These are phyloP conservation scores for Habroteleia sp. DNA, from an alignment of 2,888 invertebrate species.

Conservation along the genomic window DNA sequence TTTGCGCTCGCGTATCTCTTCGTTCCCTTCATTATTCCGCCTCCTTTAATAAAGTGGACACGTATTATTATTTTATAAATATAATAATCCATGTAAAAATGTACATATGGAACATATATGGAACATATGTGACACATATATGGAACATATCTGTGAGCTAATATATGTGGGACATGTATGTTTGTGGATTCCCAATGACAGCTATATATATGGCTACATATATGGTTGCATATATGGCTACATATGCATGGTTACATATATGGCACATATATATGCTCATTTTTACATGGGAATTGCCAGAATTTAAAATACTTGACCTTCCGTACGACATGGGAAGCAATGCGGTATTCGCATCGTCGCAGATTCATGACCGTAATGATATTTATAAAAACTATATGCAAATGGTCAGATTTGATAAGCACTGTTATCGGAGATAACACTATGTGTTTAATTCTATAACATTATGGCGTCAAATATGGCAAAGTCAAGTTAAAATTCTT, in stretches of 20 bases:
- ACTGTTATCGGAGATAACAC: conserved; percentile 53
- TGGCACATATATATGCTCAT: no score
- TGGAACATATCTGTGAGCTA: no score
- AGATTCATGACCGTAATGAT: conserved; percentile 54
- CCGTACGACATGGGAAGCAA: conserved; percentile 57
- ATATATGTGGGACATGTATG: no score
- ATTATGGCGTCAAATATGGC: conserved; percentile 56
- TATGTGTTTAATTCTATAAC: conserved; percentile 48
- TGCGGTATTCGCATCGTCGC: conserved; percentile 56
- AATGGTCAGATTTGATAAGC: conserved; percentile 61
- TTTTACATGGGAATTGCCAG: no score
- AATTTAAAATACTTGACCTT: conserved; percentile 53
- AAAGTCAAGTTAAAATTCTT: conserved; percentile 51
- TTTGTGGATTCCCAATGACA: no score
- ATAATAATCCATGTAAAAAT: no score
- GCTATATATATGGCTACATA: no score
- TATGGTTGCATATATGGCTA: no score
- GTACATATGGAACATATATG: no score
- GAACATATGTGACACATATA: no score
- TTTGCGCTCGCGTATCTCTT: neutral
- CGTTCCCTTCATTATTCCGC: neutral
- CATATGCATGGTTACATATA: no score
- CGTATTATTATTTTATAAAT: conserved; percentile 53
- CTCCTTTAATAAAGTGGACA: conserved; percentile 49
- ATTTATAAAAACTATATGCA: conserved; percentile 62